Evolutionary conservation across 1,140 invertebrate genomes (phyloP).

Genomic region (Psix sp.): DNA sequence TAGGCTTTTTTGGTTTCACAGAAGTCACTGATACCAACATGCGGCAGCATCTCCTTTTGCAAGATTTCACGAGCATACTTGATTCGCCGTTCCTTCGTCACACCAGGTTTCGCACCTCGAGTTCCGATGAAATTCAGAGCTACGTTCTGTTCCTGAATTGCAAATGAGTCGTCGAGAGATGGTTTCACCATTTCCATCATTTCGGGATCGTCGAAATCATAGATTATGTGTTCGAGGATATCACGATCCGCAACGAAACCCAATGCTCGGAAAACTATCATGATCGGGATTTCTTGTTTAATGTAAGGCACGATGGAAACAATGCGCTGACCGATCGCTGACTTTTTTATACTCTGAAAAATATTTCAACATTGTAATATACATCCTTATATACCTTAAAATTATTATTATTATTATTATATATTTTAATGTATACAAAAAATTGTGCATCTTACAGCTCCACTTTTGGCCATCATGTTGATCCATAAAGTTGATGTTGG

Average conservation of each 20-base stretch:
- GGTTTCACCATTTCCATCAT: slow-evolving; percentile 99
- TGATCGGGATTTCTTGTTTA: slow-evolving; percentile 99
- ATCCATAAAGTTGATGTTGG: slow-evolving; percentile 98
- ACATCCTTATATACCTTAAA: no score
- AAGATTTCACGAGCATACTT: slow-evolving; percentile 99
- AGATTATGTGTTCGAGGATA: slow-evolving; percentile 98
- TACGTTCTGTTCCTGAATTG: slow-evolving; percentile 98
- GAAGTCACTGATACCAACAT: slow-evolving; percentile 98
- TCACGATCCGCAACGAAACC: slow-evolving; percentile 99
- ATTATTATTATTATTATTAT: neutral
- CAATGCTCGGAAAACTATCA: slow-evolving; percentile 97
- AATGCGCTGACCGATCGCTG: slow-evolving; percentile 85
- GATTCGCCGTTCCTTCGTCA: slow-evolving; percentile 98
- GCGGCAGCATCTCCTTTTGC: slow-evolving; percentile 99
- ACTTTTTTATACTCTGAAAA: slow-evolving; percentile 62
- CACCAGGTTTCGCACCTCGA: slow-evolving; percentile 96
- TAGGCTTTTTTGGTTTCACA: slow-evolving; percentile 99
- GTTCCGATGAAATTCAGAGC: slow-evolving; percentile 98
- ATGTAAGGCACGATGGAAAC: slow-evolving; percentile 98
- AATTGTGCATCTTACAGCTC: slow-evolving; percentile 76
- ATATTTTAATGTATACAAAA: neutral
- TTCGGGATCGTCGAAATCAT: slow-evolving; percentile 99
- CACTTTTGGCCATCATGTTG: slow-evolving; percentile 98
- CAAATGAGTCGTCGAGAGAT: slow-evolving; percentile 98
- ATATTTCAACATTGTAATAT: slow-evolving; percentile 1